phyloP scores from a whole-genome alignment of 2,888 invertebrate species.

The Cantharis nigra region DNA sequence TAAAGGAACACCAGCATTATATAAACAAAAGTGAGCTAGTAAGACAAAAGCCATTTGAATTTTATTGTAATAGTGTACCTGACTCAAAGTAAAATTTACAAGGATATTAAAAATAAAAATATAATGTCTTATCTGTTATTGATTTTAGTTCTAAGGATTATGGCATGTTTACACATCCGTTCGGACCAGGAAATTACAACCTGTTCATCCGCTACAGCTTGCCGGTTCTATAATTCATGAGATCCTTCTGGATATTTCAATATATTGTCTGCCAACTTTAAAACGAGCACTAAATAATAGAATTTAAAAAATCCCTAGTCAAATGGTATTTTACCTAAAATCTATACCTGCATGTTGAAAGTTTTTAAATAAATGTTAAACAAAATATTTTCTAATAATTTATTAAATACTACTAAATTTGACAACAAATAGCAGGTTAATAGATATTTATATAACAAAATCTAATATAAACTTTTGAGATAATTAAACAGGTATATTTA shows the following conservation, averaged over 20 bases:
- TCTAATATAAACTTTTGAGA: not conserved
- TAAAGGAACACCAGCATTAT: not conserved
- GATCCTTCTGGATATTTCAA: conserved; percentile 13
- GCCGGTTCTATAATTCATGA: conserved; percentile 22
- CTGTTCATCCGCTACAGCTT: conserved; percentile 18
- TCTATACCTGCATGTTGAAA: not conserved
- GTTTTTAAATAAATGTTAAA: not conserved
- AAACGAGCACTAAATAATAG: not conserved
- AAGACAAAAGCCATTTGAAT: not conserved
- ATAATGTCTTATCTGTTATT: conserved; percentile 11
- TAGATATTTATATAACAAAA: not conserved
- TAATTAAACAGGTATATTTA: not conserved
- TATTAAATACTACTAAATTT: not conserved
- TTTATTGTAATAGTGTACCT: not conserved
- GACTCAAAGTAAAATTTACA: not conserved
- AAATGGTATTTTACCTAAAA: not conserved
- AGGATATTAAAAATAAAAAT: conserved; percentile 4
- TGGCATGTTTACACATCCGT: conserved; percentile 17
- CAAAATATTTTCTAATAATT: too few species aligned
- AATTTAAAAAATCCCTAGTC: not conserved
- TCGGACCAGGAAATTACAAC: conserved; percentile 21
- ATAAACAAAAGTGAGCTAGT: not conserved
- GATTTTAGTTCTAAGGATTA: conserved; percentile 16
- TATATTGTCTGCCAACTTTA: not conserved
- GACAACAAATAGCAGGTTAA: not conserved